These are phyloP conservation scores for Struthidea cinerea DNA, from an alignment of 2,113 vertebrate genomes.

Conservation along the genomic window DNA sequence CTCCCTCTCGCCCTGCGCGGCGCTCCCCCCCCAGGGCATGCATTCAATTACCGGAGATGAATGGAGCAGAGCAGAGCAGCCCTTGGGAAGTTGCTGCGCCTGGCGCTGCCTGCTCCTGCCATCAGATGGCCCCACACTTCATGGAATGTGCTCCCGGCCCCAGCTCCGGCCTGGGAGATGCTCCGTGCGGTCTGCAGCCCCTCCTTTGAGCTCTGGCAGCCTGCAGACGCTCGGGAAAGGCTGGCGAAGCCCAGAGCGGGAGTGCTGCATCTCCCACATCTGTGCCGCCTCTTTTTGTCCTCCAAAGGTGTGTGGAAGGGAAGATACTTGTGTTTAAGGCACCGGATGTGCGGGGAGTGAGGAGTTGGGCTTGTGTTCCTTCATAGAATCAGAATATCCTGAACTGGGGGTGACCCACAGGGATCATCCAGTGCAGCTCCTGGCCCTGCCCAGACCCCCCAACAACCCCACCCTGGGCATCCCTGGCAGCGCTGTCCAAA, in stretches of 20 bases:
- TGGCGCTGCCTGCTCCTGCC: background rate
- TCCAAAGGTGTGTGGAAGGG: background rate
- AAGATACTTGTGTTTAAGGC: background rate
- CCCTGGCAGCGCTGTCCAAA: background rate
- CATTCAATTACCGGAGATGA: constrained; percentile 60
- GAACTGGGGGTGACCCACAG: accelerated
- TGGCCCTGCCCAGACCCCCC: background rate
- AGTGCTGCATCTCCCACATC: accelerated
- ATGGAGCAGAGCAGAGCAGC: constrained; percentile 30
- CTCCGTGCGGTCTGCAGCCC: accelerated
- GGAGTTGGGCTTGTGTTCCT: background rate
- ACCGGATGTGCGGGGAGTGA: accelerated
- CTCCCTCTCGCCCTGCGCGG: background rate
- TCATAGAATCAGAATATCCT: background rate
- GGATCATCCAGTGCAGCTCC: accelerated
- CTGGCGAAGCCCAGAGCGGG: background rate
- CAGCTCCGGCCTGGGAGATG: background rate
- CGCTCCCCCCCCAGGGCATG: constrained; percentile 46
- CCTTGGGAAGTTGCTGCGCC: background rate
- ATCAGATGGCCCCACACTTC: constrained; percentile 64
- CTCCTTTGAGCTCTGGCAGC: background rate
- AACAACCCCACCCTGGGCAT: background rate
- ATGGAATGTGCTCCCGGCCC: background rate
- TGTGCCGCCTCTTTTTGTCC: background rate
- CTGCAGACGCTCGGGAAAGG: background rate